These are phyloP conservation scores for Trichomycterus rosablanca DNA, from an alignment of 2,113 vertebrate genomes.

Conservation along the genomic window DNA sequence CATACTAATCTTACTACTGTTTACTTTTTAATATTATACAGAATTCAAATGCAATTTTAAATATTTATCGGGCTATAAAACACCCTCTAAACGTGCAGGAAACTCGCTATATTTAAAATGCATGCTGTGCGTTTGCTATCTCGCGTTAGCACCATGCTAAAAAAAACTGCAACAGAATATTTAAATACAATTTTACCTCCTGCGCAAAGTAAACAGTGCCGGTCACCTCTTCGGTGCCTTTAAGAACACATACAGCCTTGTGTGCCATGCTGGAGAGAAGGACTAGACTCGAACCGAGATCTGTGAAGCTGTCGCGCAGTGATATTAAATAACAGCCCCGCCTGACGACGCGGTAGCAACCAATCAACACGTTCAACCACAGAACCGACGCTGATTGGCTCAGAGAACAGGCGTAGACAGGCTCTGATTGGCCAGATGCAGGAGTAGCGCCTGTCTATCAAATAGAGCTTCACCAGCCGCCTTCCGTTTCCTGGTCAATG, in stretches of 20 bases:
- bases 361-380: neutral
- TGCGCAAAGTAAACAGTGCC: conserved; percentile 66
- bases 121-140: neutral
- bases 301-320: too few relatives aligned
- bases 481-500: too few relatives aligned
- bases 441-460: neutral
- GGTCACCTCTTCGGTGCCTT: conserved; percentile 56
- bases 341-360: neutral
- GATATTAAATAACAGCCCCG: neutral
- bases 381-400: neutral
- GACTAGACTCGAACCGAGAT: neutral
- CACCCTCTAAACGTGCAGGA: too few relatives aligned
- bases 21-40: too few relatives aligned
- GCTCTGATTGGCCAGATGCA: neutral
- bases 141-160: neutral
- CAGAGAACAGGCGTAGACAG: neutral
- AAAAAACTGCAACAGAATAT: conserved; percentile 8
- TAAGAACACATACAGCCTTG: conserved; percentile 71
- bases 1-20: too few relatives aligned
- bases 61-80: too few relatives aligned
- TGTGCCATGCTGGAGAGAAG: conserved; percentile 49
- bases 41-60: too few relatives aligned
- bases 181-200: conserved; percentile 53
- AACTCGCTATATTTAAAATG: too few relatives aligned
- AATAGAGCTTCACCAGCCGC: too few relatives aligned